Conservation (phyloP, 2,888 invertebrate species). For the Crepidodera aurea region DNA sequence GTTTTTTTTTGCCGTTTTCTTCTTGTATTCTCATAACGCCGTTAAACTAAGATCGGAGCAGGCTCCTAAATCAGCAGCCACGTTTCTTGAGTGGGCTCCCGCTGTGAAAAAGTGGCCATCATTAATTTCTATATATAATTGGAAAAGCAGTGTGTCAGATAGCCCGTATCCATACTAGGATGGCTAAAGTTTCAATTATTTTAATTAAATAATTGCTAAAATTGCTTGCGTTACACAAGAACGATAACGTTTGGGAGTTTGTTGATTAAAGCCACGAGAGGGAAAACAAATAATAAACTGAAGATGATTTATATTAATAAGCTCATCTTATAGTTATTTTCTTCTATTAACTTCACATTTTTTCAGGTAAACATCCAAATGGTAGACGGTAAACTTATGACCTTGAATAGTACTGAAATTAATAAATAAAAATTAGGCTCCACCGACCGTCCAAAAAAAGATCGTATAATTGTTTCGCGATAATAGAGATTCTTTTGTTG, state of each 20-base stretch:
- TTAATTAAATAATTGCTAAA: constrained; percentile 37
- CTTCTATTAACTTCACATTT: too few relatives aligned
- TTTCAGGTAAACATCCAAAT: too few relatives aligned
- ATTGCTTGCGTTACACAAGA: constrained; percentile 19
- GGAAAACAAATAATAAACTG: neutral
- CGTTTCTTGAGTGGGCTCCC: constrained; percentile 26
- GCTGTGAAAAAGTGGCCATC: constrained; percentile 36
- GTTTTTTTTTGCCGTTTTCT: constrained; percentile 8
- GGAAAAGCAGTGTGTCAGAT: constrained; percentile 39
- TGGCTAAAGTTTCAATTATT: constrained; percentile 38
- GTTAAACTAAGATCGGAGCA: constrained; percentile 27
- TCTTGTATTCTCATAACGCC: constrained; percentile 25
- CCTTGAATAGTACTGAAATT: too few relatives aligned
- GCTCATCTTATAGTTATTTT: too few relatives aligned
- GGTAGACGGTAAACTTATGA: too few relatives aligned
- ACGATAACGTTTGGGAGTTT: constrained; percentile 12
- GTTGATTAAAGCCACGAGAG: constrained; percentile 11
- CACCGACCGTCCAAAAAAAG: too few relatives aligned
- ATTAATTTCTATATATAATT: constrained; percentile 40
- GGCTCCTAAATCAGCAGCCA: constrained; percentile 27
- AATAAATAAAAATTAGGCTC: too few relatives aligned
- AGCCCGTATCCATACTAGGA: constrained; percentile 30
- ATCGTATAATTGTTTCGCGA: too few relatives aligned
- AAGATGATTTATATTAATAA: too few relatives aligned
- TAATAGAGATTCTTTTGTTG: neutral